Percentiles rank a stretch among this genome's conserved stretches.
phyloP scores from a whole-genome alignment of 30 jellyfish, hydroid and myxozoan genomes.

The Aurelia aurita region DNA sequence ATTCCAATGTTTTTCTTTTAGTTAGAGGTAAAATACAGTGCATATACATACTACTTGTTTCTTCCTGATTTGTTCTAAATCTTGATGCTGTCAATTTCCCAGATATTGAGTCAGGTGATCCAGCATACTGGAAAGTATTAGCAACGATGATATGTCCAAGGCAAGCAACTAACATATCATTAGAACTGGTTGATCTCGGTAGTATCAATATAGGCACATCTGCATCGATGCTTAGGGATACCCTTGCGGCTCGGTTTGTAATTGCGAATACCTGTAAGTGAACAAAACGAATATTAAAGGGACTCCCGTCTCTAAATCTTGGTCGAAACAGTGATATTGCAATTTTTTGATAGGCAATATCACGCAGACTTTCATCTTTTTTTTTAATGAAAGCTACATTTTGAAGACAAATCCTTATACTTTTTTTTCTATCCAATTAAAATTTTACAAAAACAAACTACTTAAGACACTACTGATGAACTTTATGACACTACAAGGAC shows the following conservation, averaged over 20 bases:
- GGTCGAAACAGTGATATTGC: no score
- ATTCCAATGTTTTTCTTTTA: no score
- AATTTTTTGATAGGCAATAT: no score
- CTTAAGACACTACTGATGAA: no score
- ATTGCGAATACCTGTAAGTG: slow-evolving; percentile 80
- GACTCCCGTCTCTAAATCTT: no score
- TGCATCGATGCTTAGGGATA: slow-evolving; percentile 80
- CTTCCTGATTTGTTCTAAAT: slow-evolving; percentile 48
- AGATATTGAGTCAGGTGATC: slow-evolving; percentile 82
- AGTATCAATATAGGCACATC: slow-evolving; percentile 92
- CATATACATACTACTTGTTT: not conserved
- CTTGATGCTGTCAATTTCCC: slow-evolving; percentile 82
- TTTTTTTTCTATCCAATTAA: no score
- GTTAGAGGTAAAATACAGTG: no score
- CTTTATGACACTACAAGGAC: no score
- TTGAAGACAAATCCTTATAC: no score
- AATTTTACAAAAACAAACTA: no score
- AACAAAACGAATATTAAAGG: not conserved
- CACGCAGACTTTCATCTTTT: no score
- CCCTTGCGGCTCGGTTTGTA: slow-evolving; percentile 94
- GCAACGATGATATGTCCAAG: slow-evolving; percentile 86
- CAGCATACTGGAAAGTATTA: slow-evolving; percentile 85
- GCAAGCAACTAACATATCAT: slow-evolving; percentile 88
- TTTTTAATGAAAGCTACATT: no score
- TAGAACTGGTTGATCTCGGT: slow-evolving; percentile 83